These are phyloP conservation scores for Limnephilus auricula DNA, from an alignment of 2,888 invertebrate genomes.

Conservation along the genomic window DNA sequence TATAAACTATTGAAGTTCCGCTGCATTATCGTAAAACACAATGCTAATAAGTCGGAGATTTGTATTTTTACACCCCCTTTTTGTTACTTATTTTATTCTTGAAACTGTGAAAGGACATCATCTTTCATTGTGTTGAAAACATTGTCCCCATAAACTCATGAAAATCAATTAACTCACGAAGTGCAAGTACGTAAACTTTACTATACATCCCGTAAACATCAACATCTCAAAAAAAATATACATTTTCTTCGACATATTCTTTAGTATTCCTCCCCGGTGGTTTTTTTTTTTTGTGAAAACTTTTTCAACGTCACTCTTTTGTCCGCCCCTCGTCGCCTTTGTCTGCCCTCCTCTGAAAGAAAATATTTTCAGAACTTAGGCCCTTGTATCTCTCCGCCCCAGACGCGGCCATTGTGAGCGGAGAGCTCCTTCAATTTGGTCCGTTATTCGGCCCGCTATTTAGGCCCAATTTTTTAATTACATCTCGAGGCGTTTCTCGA, in stretches of 20 bases:
- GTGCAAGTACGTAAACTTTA: neutral
- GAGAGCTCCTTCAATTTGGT: neutral
- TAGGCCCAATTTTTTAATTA: slow-evolving; percentile 44
- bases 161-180: neutral
- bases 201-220: neutral
- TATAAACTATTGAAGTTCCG: too few relatives aligned
- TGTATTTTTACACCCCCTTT: too few relatives aligned
- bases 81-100: too few relatives aligned
- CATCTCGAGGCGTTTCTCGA: slow-evolving; percentile 34
- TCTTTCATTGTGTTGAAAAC: too few relatives aligned
- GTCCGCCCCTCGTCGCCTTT: slow-evolving; percentile 24
- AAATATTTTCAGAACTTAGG: slow-evolving; percentile 42
- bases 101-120: too few relatives aligned
- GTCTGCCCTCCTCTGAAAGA: slow-evolving; percentile 33
- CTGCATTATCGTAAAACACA: too few relatives aligned
- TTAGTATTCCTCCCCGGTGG: slow-evolving; percentile 1
- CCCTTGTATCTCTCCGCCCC: neutral
- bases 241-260: slow-evolving; percentile 9
- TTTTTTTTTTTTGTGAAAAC: slow-evolving; percentile 40
- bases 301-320: slow-evolving; percentile 41
- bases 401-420: slow-evolving; percentile 31
- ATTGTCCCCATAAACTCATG: too few relatives aligned
- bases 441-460: slow-evolving; percentile 27
- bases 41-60: too few relatives aligned
- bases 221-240: neutral